These are phyloP conservation scores for Pachyseris speciosa DNA, from an alignment of 64 coral and sea anemone genomes.

Conservation along the genomic window DNA sequence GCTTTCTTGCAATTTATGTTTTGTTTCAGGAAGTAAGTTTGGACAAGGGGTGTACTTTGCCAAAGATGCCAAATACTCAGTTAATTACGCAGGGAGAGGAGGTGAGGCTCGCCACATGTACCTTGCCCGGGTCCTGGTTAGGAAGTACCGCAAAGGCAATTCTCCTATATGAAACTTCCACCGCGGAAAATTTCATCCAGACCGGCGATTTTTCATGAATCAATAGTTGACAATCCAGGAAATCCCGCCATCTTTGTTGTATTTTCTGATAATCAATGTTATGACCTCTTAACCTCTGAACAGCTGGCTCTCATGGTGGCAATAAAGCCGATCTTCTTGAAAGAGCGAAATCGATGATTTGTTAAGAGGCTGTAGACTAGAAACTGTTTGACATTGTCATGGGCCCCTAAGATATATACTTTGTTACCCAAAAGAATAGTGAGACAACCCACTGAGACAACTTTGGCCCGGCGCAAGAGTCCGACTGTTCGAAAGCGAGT, in stretches of 20 bases:
- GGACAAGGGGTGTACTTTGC: no score
- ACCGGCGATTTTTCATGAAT: slow-evolving; percentile 4
- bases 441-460: no score
- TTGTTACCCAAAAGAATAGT: no score
- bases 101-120: neutral
- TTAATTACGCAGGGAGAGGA: neutral
- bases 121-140: slow-evolving; percentile 26
- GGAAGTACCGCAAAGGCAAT: neutral
- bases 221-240: neutral
- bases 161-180: neutral
- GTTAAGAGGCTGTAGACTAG: no score
- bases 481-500: no score
- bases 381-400: no score
- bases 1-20: neutral
- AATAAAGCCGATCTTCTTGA: no score
- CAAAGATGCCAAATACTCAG: slow-evolving; percentile 16
- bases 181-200: neutral
- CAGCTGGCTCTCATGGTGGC: no score
- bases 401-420: no score
- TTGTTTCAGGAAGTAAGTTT: neutral
- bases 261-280: slow-evolving; percentile 35
- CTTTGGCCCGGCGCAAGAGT: no score
- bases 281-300: no score
- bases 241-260: slow-evolving; percentile 13
- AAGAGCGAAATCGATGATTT: no score